Evolutionary conservation across 1,140 invertebrate genomes (phyloP).

Genomic region (Nasonia giraulti): DNA sequence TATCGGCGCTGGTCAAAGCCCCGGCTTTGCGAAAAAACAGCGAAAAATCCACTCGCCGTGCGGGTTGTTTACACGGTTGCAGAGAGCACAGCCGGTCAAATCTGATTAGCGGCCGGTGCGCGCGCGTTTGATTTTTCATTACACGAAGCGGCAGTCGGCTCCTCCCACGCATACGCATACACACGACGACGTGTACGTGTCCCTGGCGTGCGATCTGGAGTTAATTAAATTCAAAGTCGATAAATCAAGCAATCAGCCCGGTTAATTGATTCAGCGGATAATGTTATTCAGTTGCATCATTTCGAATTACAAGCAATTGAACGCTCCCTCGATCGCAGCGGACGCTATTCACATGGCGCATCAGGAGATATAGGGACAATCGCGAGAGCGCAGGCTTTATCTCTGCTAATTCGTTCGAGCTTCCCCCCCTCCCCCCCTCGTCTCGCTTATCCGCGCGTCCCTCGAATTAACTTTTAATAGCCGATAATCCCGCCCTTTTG

Average conservation of each 20-base stretch:
- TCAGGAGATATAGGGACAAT: neutral
- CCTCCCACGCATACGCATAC: neutral
- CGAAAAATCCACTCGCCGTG: neutral
- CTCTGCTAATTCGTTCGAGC: neutral
- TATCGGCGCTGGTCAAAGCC: too few relatives aligned
- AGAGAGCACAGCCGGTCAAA: conserved; percentile 7
- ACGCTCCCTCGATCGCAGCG: neutral
- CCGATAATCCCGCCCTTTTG: neutral
- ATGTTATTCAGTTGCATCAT: conserved; percentile 29
- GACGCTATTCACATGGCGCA: neutral
- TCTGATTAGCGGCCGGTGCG: neutral
- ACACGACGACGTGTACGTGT: neutral
- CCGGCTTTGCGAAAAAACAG: neutral
- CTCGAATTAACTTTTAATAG: conserved; percentile 20
- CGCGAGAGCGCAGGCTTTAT: neutral
- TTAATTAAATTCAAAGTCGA: conserved; percentile 27
- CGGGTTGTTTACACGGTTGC: neutral
- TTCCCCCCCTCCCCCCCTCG: neutral
- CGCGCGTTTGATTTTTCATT: conserved; percentile 16
- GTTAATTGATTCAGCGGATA: neutral
- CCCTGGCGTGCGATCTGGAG: neutral
- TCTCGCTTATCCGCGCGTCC: too few relatives aligned
- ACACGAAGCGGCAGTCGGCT: neutral
- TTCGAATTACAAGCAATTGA: conserved; percentile 28
- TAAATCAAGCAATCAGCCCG: conserved; percentile 27